phyloP scores from a whole-genome alignment of 2,113 vertebrate genomes.

The Silurus meridionalis region DNA sequence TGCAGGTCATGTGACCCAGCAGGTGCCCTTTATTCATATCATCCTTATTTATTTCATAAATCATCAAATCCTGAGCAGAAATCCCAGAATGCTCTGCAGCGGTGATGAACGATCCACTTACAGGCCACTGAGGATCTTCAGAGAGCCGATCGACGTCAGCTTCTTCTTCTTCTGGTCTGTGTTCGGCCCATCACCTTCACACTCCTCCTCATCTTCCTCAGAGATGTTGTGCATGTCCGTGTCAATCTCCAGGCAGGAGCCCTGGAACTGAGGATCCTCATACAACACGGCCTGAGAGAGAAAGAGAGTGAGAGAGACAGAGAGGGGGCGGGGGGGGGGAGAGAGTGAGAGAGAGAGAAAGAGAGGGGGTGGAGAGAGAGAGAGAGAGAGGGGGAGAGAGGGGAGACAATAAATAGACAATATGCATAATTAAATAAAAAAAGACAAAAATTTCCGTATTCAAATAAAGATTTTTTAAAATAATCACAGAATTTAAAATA shows the following conservation, averaged over 20 bases:
- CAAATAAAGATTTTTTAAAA: too few relatives aligned
- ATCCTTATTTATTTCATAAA: not conserved
- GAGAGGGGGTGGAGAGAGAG: too few relatives aligned
- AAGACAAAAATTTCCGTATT: not conserved
- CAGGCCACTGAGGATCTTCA: slow-evolving; percentile 89
- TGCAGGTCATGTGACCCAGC: too few relatives aligned
- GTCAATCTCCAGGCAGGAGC: slow-evolving; percentile 78
- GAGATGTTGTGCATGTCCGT: slow-evolving; percentile 71
- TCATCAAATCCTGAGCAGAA: not conserved
- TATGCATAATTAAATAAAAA: too few relatives aligned
- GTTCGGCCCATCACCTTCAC: slow-evolving; percentile 28
- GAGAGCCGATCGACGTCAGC: slow-evolving; percentile 79
- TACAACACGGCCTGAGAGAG: slow-evolving; percentile 79
- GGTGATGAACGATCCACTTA: slow-evolving; percentile 70
- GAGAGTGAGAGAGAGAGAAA: not conserved
- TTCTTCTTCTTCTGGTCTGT: slow-evolving; percentile 51
- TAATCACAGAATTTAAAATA: too few relatives aligned
- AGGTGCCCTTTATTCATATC: too few relatives aligned
- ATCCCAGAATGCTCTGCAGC: not conserved
- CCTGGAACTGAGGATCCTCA: slow-evolving; percentile 89
- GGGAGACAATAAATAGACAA: not conserved
- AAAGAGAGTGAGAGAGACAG: not conserved
- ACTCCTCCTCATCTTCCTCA: slow-evolving; percentile 51
- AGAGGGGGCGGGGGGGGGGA: too few relatives aligned
- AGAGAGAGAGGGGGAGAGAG: not conserved